These are phyloP conservation scores for Notiomystis cincta DNA, from an alignment of 2,113 vertebrate species.

Conservation along the genomic window DNA sequence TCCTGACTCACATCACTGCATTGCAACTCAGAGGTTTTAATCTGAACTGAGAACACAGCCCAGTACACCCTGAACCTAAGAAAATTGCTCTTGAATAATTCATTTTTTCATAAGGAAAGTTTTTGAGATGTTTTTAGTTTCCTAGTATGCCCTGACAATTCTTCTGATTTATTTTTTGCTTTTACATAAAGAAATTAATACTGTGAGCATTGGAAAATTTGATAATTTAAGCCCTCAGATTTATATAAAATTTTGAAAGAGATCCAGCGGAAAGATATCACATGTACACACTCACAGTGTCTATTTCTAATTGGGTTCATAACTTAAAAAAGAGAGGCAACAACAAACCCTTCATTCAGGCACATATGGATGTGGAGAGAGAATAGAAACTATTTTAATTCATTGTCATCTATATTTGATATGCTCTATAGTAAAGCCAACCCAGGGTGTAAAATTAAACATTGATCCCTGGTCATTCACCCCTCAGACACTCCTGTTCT, in stretches of 20 bases:
- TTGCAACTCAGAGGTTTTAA: neutral
- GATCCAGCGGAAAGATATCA: neutral
- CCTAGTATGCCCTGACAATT: neutral
- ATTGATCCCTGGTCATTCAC: neutral
- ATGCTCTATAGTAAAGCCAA: neutral
- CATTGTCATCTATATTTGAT: neutral
- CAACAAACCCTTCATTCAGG: neutral
- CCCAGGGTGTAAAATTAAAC: neutral
- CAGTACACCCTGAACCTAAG: neutral
- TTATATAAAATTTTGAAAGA: neutral
- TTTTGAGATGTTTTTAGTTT: neutral
- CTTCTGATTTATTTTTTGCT: neutral
- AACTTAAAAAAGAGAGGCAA: neutral
- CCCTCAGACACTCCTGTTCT: neutral
- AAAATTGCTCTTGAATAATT: slow-evolving; percentile 39
- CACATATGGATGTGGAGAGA: neutral
- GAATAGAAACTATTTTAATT: neutral
- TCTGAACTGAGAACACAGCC: neutral
- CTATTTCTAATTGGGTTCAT: neutral
- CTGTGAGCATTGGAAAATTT: neutral
- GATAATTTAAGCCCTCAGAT: neutral
- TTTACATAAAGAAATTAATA: neutral
- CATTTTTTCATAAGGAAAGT: slow-evolving; percentile 24
- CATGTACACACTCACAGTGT: neutral
- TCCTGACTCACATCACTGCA: neutral